Evolutionary conservation across 2,888 invertebrate species (phyloP).

Genomic region (Nesidiocoris tenuis): DNA sequence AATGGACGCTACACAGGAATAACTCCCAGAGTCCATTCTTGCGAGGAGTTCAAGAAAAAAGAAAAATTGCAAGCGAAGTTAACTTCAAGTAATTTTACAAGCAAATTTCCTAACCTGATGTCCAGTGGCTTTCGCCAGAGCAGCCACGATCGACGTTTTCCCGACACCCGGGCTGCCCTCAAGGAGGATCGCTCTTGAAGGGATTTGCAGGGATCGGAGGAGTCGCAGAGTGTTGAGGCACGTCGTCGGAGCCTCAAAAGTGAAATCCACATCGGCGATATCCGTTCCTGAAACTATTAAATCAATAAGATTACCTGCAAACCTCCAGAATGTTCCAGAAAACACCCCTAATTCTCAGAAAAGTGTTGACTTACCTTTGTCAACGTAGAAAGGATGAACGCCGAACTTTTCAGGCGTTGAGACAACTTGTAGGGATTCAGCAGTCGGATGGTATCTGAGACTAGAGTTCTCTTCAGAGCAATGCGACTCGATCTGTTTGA

Average conservation of each 20-base stretch:
- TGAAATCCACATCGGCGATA: constrained; percentile 58
- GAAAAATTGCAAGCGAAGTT: too few relatives aligned
- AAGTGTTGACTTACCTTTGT: constrained; percentile 57
- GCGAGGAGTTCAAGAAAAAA: too few relatives aligned
- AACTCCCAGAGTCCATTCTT: too few relatives aligned
- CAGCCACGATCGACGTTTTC: constrained; percentile 91
- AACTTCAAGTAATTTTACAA: too few relatives aligned
- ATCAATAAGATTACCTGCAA: too few relatives aligned
- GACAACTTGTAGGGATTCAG: constrained; percentile 20
- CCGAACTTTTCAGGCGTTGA: constrained; percentile 62
- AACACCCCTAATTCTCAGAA: neutral
- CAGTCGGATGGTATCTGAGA: constrained; percentile 23
- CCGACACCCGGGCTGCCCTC: constrained; percentile 99
- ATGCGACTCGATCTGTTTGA: constrained; percentile 46
- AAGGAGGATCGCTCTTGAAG: constrained; percentile 83
- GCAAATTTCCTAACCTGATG: constrained; percentile 74
- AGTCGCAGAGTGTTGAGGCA: constrained; percentile 79
- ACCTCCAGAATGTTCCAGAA: neutral
- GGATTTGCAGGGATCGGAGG: constrained; percentile 80
- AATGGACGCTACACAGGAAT: too few relatives aligned
- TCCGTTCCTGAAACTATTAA: constrained; percentile 20
- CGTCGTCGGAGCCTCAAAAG: constrained; percentile 76
- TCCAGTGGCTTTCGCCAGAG: constrained; percentile 80
- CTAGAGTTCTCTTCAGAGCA: constrained; percentile 45
- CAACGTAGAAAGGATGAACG: constrained; percentile 74